phyloP scores from a whole-genome alignment of 2,888 invertebrate species.

The Phortica magna region DNA sequence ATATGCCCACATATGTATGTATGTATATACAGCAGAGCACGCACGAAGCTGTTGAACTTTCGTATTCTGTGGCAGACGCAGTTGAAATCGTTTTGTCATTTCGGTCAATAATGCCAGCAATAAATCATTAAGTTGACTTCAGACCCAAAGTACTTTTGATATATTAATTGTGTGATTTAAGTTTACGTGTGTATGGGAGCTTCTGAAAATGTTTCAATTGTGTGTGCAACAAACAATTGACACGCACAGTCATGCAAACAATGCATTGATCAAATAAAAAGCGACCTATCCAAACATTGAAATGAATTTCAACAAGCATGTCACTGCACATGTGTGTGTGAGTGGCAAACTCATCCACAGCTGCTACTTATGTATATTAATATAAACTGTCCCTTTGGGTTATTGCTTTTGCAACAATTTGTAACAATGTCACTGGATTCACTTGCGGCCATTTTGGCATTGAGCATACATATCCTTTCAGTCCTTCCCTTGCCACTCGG shows the following conservation, averaged over 20 bases:
- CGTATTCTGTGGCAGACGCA: neutral
- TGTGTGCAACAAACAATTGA: constrained; percentile 4
- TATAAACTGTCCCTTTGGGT: too few relatives aligned
- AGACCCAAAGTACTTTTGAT: constrained; percentile 53
- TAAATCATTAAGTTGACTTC: constrained; percentile 59
- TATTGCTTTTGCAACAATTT: too few relatives aligned
- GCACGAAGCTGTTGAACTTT: constrained; percentile 50
- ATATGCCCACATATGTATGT: constrained; percentile 21
- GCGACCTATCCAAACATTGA: neutral
- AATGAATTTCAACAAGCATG: neutral
- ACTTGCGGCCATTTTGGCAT: constrained; percentile 29
- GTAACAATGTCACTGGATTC: too few relatives aligned
- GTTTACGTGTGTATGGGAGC: neutral
- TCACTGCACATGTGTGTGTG: neutral
- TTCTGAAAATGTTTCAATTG: neutral
- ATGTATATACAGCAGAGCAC: constrained; percentile 23
- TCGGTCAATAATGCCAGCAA: constrained; percentile 60
- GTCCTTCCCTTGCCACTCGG: constrained; percentile 25
- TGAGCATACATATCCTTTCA: constrained; percentile 2
- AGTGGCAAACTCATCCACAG: neutral
- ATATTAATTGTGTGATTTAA: constrained; percentile 60
- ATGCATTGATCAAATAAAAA: neutral
- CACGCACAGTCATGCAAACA: constrained; percentile 2
- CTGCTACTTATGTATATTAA: too few relatives aligned
- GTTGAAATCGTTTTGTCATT: constrained; percentile 12